A percentile compares a stretch with the other conserved stretches of the same genome.
Conservation (phyloP, 2,888 invertebrate genomes). For the Melanargia galathea region DNA sequence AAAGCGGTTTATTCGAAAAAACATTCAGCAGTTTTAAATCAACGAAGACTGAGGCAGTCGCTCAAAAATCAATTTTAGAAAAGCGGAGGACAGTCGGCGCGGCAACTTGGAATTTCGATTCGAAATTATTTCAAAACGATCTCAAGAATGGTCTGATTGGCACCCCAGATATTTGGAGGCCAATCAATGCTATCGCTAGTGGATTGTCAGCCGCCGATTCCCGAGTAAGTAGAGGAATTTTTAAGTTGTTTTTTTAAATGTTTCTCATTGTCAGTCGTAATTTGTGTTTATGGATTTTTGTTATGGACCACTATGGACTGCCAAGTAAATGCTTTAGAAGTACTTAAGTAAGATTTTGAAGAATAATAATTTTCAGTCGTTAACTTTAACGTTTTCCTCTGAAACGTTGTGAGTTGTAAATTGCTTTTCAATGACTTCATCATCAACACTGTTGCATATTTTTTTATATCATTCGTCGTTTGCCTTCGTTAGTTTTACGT, state of each 20-base stretch:
- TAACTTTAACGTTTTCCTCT: conserved; percentile 24
- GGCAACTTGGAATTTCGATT: conserved; percentile 86
- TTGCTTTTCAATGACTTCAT: conserved; percentile 27
- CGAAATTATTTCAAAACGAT: conserved; percentile 84
- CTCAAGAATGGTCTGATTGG: conserved; percentile 83
- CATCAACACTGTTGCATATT: conserved; percentile 2
- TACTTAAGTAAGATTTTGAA: conserved; percentile 16
- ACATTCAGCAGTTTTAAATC: conserved; percentile 76
- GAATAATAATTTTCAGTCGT: conserved; percentile 24
- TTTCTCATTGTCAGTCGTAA: neutral
- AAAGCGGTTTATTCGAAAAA: conserved; percentile 76
- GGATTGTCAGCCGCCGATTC: conserved; percentile 81
- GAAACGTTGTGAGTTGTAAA: conserved; percentile 22
- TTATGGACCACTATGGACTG: too few species aligned
- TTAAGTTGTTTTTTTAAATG: neutral
- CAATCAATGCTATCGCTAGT: conserved; percentile 85
- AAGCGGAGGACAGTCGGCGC: conserved; percentile 86
- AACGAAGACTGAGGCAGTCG: conserved; percentile 68
- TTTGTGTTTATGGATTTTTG: neutral
- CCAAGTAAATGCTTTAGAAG: neutral
- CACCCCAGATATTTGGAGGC: conserved; percentile 87
- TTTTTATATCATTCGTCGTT: neutral
- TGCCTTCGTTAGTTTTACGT: neutral
- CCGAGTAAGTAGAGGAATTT: conserved; percentile 62
- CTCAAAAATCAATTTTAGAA: conserved; percentile 79